phyloP scores from a whole-genome alignment of 2,797 vertebrate species.

The Sciaenops ocellatus region DNA sequence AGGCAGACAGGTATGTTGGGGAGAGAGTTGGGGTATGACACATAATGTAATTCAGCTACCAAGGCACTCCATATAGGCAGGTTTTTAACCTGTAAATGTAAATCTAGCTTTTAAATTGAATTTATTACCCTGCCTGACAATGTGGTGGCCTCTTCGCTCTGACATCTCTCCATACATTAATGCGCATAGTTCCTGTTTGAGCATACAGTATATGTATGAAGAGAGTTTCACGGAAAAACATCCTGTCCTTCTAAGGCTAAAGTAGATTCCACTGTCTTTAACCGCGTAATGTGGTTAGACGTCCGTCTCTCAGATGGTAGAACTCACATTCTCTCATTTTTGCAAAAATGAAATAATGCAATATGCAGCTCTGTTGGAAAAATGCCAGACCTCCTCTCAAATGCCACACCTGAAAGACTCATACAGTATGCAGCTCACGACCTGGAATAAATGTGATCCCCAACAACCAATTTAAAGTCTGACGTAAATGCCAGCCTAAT shows the following conservation, averaged over 20 bases:
- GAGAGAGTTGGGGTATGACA: no score
- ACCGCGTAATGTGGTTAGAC: constrained; percentile 1
- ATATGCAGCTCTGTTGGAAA: constrained; percentile 24
- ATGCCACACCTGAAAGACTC: constrained; percentile 49
- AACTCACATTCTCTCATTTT: background rate
- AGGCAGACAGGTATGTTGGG: no score
- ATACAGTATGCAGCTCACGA: constrained; percentile 35
- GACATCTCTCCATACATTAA: no score
- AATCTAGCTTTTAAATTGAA: background rate
- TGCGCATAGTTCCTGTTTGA: no score
- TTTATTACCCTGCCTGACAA: no score
- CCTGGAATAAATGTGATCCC: constrained; percentile 34
- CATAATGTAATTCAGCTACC: no score
- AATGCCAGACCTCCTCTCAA: constrained; percentile 37
- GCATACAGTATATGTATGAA: background rate
- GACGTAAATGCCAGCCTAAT: constrained; percentile 49
- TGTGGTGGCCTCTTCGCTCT: no score
- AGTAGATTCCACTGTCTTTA: constrained; percentile 12
- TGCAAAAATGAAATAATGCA: background rate
- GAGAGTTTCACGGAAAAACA: background rate
- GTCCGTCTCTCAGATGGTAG: constrained; percentile 1
- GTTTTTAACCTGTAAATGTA: no score
- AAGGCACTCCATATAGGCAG: background rate
- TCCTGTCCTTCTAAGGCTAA: background rate
- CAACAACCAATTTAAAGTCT: constrained; percentile 58